These are phyloP conservation scores for Acipenser transmontanus DNA, from an alignment of 2,797 vertebrate genomes.

Conservation along the genomic window DNA sequence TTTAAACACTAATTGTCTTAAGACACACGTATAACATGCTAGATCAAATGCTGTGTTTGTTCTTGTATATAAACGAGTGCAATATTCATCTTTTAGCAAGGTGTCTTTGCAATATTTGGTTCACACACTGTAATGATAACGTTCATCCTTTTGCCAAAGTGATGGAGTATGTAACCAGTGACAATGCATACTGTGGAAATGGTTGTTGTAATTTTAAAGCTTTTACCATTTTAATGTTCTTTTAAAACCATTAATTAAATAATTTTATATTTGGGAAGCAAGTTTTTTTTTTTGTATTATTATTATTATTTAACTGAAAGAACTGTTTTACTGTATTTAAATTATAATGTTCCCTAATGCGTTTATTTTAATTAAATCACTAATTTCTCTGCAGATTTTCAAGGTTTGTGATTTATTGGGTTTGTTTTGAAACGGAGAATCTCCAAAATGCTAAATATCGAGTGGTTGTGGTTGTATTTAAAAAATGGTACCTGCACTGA, in stretches of 20 bases:
- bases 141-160: constrained; percentile 87
- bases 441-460: no score
- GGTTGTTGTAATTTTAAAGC: constrained; percentile 71
- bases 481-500: not conserved
- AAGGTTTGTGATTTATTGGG: not conserved
- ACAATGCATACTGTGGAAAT: constrained; percentile 54
- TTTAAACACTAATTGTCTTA: constrained; percentile 57
- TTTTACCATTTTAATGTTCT: constrained; percentile 83
- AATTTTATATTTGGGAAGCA: constrained; percentile 84
- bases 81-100: constrained; percentile 73
- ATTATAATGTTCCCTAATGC: constrained; percentile 52
- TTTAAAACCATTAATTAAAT: constrained; percentile 73
- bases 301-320: constrained; percentile 90
- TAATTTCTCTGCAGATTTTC: constrained; percentile 56
- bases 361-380: constrained; percentile 66
- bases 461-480: not conserved
- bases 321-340: constrained; percentile 69
- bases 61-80: constrained; percentile 83
- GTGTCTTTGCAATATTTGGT: constrained; percentile 79
- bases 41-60: constrained; percentile 58
- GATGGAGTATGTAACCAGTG: constrained; percentile 65
- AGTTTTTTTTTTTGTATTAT: constrained; percentile 70
- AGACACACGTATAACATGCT: constrained; percentile 44
- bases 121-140: constrained; percentile 82
- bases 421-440: no score